Evolutionary conservation across 2,888 invertebrate genomes (phyloP).

Genomic region (Lasioglossum vierecki): DNA sequence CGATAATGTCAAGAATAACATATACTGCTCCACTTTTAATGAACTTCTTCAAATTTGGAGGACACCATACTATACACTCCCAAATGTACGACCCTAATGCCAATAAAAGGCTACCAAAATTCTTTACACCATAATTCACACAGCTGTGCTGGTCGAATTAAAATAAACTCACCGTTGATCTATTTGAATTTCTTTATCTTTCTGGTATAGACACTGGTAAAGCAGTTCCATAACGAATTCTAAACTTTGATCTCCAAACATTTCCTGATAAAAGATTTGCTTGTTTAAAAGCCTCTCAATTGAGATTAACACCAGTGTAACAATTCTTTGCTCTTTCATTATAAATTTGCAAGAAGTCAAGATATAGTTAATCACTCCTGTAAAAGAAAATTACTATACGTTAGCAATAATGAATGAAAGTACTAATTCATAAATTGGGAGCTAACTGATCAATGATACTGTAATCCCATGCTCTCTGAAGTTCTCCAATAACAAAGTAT

Average conservation of each 20-base stretch:
- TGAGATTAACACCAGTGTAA: conserved; percentile 73
- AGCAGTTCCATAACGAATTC: conserved; percentile 67
- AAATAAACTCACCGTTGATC: conserved; percentile 75
- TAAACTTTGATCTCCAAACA: conserved; percentile 64
- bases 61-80: conserved; percentile 79
- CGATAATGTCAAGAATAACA: conserved; percentile 82
- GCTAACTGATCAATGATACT: conserved; percentile 68
- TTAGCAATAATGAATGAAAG: neutral
- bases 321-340: conserved; percentile 71
- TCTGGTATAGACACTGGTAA: conserved; percentile 66
- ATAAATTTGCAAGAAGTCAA: conserved; percentile 66
- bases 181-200: conserved; percentile 75
- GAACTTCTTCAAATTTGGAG: conserved; percentile 77
- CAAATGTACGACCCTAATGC: conserved; percentile 83
- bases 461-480: conserved; percentile 66
- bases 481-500: conserved; percentile 54
- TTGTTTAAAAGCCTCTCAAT: conserved; percentile 69
- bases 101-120: conserved; percentile 78
- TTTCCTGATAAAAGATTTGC: conserved; percentile 42
- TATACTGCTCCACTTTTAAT: conserved; percentile 80
- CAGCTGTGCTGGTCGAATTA: neutral
- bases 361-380: conserved; percentile 69
- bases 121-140: conserved; percentile 6
- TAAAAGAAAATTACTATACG: conserved; percentile 8
- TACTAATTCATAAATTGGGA: neutral